A percentile compares a stretch with the other conserved stretches of the same genome.
Evolutionary conservation across 2,113 vertebrate species (phyloP).

Genomic region (Macquaria ambigua): DNA sequence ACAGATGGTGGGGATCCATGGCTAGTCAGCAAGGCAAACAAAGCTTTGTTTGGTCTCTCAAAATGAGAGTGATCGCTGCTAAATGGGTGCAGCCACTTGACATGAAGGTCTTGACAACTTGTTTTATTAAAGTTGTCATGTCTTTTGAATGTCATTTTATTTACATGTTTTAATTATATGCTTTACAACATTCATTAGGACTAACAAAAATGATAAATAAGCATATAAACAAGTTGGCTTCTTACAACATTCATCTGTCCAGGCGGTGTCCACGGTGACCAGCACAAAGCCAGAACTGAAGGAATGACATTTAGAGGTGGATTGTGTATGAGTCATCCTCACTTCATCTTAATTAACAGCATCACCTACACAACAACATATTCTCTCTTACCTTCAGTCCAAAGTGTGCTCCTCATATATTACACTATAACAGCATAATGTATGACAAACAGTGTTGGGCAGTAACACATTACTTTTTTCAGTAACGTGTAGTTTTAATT

Average conservation of each 20-base stretch:
- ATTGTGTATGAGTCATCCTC: constrained; percentile 59
- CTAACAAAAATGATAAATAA: constrained; percentile 44
- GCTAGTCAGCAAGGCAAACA: constrained; percentile 44
- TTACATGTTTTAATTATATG: constrained; percentile 48
- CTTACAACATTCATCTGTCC: constrained; percentile 28
- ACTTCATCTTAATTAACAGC: constrained; percentile 58
- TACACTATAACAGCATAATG: neutral
- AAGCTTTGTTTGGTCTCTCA: constrained; percentile 38
- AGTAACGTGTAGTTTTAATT: neutral
- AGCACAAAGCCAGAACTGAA: constrained; percentile 39
- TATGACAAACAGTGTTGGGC: neutral
- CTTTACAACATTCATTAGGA: constrained; percentile 50
- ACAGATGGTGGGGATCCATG: constrained; percentile 28
- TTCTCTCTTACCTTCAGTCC: neutral
- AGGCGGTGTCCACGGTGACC: constrained; percentile 41
- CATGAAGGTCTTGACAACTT: constrained; percentile 15
- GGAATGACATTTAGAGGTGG: constrained; percentile 59
- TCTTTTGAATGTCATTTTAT: constrained; percentile 42
- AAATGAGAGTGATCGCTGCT: constrained; percentile 15
- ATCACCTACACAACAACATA: constrained; percentile 31
- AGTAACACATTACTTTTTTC: neutral
- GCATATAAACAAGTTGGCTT: constrained; percentile 38
- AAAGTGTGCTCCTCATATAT: constrained; percentile 2
- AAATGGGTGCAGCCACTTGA: constrained; percentile 23
- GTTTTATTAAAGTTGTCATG: constrained; percentile 47